Percentiles rank a stretch among this genome's conserved stretches.
phyloP scores from a whole-genome alignment of 2,113 vertebrate genomes.

The Pedionomus torquatus region DNA sequence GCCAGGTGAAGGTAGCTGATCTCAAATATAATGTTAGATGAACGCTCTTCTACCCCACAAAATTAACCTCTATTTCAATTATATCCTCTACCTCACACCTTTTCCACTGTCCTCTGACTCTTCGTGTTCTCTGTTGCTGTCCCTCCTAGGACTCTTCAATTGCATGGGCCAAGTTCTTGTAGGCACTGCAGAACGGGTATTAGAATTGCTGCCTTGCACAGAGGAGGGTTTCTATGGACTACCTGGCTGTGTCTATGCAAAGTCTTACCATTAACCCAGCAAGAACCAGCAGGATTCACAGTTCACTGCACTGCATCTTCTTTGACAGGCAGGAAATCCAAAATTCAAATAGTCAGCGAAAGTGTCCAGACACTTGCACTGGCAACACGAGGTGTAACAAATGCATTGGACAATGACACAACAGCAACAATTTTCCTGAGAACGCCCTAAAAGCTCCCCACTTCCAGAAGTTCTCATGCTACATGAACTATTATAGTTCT shows the following conservation, averaged over 20 bases:
- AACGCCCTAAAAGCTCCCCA: background rate
- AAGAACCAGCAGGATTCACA: background rate
- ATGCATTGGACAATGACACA: background rate
- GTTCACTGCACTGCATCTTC: background rate
- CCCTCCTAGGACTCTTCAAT: background rate
- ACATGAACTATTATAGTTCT: background rate
- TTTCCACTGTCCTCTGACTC: background rate
- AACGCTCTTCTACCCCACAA: background rate
- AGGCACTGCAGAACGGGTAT: background rate
- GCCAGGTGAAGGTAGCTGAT: background rate
- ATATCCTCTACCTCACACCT: background rate
- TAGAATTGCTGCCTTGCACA: background rate
- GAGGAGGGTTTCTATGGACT: background rate
- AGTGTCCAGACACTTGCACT: background rate
- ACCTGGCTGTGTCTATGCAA: background rate
- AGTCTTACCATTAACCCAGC: background rate
- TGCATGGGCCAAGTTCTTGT: background rate
- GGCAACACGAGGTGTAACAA: background rate
- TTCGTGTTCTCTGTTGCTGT: no score
- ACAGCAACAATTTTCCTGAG: background rate
- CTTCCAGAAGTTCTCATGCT: background rate
- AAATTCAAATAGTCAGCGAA: background rate
- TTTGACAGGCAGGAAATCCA: background rate
- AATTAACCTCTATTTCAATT: background rate
- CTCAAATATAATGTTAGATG: background rate